phyloP scores from a whole-genome alignment of 2,888 invertebrate genomes.

The Oligia latruncula region DNA sequence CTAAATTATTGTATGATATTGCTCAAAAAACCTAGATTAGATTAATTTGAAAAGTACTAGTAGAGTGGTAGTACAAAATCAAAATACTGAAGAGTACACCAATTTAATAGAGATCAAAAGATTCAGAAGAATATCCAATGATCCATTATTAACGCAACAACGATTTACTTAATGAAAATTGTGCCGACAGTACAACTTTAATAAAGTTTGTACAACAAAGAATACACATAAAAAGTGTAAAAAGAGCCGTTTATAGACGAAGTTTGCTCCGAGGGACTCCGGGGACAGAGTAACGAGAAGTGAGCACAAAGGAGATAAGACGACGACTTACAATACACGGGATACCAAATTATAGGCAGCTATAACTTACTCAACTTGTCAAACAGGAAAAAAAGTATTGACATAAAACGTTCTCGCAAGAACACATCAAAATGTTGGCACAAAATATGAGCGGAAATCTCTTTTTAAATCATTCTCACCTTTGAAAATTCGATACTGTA shows the following conservation, averaged over 20 bases:
- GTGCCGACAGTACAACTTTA: constrained; percentile 68
- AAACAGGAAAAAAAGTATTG: constrained; percentile 42
- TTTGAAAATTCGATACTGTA: constrained; percentile 59
- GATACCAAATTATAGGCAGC: constrained; percentile 52
- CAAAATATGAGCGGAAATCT: constrained; percentile 35
- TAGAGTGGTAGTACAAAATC: constrained; percentile 6
- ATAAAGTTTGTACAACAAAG: constrained; percentile 68
- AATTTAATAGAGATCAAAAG: constrained; percentile 13
- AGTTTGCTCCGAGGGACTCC: constrained; percentile 63
- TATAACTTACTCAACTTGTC: constrained; percentile 40
- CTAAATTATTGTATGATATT: not conserved
- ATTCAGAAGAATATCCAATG: constrained; percentile 55
- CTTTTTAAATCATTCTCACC: constrained; percentile 43
- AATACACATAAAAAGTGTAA: constrained; percentile 66
- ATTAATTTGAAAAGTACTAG: not conserved
- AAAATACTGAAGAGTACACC: not conserved
- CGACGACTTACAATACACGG: constrained; percentile 52
- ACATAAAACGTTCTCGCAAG: constrained; percentile 21
- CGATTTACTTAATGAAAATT: constrained; percentile 72
- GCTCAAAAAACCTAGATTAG: not conserved
- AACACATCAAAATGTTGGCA: constrained; percentile 21
- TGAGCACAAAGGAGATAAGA: constrained; percentile 61
- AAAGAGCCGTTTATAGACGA: constrained; percentile 73
- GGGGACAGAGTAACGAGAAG: constrained; percentile 54
- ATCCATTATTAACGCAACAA: constrained; percentile 70